phyloP scores from a whole-genome alignment of 37 sponge, comb jelly and placozoan species.

The Crambe crambe region DNA sequence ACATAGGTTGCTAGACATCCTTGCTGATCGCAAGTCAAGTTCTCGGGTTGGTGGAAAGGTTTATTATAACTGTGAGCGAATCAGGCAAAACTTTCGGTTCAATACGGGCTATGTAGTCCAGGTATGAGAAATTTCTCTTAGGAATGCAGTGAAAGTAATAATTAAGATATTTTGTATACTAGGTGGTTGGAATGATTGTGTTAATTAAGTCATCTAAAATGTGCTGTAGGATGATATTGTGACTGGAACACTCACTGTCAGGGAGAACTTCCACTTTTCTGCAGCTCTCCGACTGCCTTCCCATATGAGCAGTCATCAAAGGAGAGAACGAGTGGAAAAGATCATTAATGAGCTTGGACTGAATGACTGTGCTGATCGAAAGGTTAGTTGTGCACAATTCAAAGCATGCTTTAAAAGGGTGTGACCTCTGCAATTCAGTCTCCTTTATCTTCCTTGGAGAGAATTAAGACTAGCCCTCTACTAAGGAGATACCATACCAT shows the following conservation, averaged over 20 bases:
- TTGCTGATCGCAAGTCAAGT: not conserved
- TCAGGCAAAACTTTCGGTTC: not conserved
- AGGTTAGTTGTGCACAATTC: no score
- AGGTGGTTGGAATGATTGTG: not conserved
- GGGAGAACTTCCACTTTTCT: slow-evolving; percentile 68
- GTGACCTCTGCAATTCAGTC: no score
- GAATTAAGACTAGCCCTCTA: no score
- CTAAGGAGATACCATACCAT: no score
- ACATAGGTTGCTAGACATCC: not conserved
- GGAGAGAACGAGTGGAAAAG: slow-evolving; percentile 30
- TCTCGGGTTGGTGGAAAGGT: not conserved
- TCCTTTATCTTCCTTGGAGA: no score
- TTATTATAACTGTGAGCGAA: not conserved
- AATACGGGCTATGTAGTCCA: not conserved
- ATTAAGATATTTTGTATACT: no score
- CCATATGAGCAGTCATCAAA: not conserved
- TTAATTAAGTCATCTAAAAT: not conserved
- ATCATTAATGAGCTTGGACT: slow-evolving; percentile 62
- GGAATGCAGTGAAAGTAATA: no score
- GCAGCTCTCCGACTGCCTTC: slow-evolving; percentile 52
- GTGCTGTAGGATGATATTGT: slow-evolving; percentile 51
- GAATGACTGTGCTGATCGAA: slow-evolving; percentile 33
- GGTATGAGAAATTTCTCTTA: not conserved
- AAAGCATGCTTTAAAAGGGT: no score
- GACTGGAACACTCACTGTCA: slow-evolving; percentile 59